Evolutionary conservation across 2,113 vertebrate genomes (phyloP).

Genomic region (Xiphophorus couchianus): DNA sequence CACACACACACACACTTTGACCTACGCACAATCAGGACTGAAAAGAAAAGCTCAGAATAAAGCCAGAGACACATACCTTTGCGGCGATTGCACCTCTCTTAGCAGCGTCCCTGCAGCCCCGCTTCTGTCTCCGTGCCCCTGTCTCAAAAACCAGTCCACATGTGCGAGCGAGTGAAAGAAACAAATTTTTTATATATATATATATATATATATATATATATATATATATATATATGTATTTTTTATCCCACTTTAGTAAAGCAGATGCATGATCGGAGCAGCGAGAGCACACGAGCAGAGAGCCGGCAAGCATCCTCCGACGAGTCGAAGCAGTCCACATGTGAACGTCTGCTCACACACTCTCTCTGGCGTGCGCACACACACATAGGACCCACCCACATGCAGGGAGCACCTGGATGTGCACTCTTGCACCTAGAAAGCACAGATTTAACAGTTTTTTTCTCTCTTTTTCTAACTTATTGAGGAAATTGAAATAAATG

Average conservation of each 20-base stretch:
- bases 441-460: constrained; percentile 17
- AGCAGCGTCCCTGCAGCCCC: constrained; percentile 46
- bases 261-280: constrained; percentile 90
- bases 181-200: constrained; percentile 13
- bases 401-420: constrained; percentile 33
- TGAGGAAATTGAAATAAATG: constrained; percentile 76
- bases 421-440: constrained; percentile 29
- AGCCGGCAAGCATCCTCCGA: constrained; percentile 87
- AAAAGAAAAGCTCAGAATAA: constrained; percentile 56
- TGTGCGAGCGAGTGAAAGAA: constrained; percentile 63
- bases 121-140: constrained; percentile 37
- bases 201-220: too few species aligned
- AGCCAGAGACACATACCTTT: constrained; percentile 76
- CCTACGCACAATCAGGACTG: constrained; percentile 54
- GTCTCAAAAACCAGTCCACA: constrained; percentile 69
- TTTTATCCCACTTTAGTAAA: constrained; percentile 75
- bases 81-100: constrained; percentile 46
- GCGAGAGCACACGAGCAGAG: constrained; percentile 87
- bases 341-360: constrained; percentile 76
- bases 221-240: neutral
- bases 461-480: neutral
- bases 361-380: constrained; percentile 51
- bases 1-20: constrained; percentile 48
- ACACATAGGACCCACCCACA: constrained; percentile 66
- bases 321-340: constrained; percentile 82